These are phyloP conservation scores for Pangasius mekongensis DNA, from an alignment of 2,797 vertebrate genomes.

Conservation along the genomic window DNA sequence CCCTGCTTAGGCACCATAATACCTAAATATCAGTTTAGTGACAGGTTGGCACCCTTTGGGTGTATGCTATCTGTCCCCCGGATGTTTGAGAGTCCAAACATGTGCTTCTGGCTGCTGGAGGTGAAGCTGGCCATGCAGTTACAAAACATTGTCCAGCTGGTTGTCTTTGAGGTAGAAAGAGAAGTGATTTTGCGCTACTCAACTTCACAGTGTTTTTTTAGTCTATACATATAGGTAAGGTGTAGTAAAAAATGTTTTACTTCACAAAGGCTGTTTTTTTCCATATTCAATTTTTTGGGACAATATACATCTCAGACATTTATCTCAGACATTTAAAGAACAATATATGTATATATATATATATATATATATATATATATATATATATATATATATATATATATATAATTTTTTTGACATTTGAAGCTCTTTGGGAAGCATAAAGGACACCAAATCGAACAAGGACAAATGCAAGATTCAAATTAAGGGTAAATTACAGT, in stretches of 20 bases:
- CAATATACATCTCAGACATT: background rate
- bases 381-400: too few relatives aligned
- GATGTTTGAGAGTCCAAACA: background rate
- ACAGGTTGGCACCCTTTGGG: background rate
- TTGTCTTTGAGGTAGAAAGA: background rate
- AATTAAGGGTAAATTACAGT: background rate
- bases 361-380: too few relatives aligned
- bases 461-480: background rate
- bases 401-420: background rate
- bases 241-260: background rate
- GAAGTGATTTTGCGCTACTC: background rate
- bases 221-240: background rate
- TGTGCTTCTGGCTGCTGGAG: background rate
- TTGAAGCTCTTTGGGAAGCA: background rate
- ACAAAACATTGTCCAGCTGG: background rate
- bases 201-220: background rate
- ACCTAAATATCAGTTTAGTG: background rate
- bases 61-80: background rate
- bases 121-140: background rate
- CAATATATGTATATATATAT: background rate
- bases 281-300: background rate
- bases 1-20: background rate
- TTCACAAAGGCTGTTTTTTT: background rate
- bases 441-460: background rate
- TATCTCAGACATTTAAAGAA: background rate